A percentile compares a stretch with the other conserved stretches of the same genome.
Evolutionary conservation across 2,888 invertebrate genomes (phyloP).

Genomic region (Pseudococcus viburni): DNA sequence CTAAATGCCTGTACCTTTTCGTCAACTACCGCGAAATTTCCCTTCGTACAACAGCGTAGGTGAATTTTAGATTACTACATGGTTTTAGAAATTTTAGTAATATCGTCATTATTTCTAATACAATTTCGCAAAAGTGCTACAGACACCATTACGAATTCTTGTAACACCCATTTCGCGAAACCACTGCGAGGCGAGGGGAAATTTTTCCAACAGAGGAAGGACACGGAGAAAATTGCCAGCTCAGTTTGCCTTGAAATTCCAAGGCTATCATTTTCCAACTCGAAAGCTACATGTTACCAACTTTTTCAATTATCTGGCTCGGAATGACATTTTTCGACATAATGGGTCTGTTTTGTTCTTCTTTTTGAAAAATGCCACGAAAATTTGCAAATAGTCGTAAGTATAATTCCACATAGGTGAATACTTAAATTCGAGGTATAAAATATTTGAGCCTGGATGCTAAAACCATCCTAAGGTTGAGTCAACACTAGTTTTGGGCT

Average conservation of each 20-base stretch:
- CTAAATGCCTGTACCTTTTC: background rate
- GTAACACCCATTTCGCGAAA: background rate
- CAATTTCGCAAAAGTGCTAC: background rate
- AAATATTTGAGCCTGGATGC: no score
- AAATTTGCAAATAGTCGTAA: no score
- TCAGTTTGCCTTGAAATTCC: background rate
- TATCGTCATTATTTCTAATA: background rate
- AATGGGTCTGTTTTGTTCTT: no score
- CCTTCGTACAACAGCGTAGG: background rate
- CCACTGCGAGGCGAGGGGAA: background rate
- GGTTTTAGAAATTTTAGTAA: background rate
- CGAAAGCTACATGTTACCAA: background rate
- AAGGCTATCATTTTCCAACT: background rate
- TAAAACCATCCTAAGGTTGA: no score
- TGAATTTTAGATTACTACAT: background rate
- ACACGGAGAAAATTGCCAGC: background rate
- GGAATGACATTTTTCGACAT: no score
- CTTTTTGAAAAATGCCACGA: no score
- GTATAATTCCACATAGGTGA: no score
- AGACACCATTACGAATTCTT: background rate
- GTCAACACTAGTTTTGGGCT: no score
- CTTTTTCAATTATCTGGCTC: no score
- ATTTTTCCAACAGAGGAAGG: background rate
- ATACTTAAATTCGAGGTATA: no score
- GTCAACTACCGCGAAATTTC: background rate